Base-by-base conservation (phyloP, 1,140 invertebrate species). In the Neuroterus valhalla region DNA sequence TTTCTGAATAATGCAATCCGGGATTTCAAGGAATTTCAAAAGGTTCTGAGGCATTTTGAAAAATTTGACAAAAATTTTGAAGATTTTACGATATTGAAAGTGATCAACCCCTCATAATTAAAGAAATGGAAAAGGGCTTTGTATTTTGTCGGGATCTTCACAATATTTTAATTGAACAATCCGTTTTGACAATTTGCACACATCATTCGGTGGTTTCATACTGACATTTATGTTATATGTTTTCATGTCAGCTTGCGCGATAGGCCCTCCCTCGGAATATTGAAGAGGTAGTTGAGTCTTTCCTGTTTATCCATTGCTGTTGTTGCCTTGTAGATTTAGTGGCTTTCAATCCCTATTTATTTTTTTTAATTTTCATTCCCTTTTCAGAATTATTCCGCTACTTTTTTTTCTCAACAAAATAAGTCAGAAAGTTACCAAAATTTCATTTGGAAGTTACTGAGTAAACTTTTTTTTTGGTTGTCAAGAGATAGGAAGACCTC, bases 211-310 rank as follows among this genome's bases (percentile, higher is more conserved):
- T 62, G 23, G 55, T 62, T 80, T 83, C 68, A 81, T 87, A 88
- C 83, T 89, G 86, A 89, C 80, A 79, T 85, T 88, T 77, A 85
- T 87, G 78, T 88, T 86, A 77, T 89, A 77, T 89, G 80, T 90
- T 89, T 89, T 84, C 85, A 86, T 89, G 84, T 89, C 85, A 88
- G 88, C 87, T 89, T 89, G 82, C 87, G 84, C 82, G 86, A 89
- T 89, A 90, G 87, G 84, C 86, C 88, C 76, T 88, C 85, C 83
- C 85, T 89, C 85, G 89, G 89, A 88, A 86, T 88, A 86, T 84
- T 88, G 71, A 89, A 89, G 89, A 90, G 88, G 89, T 90, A 90
- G 88, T 85, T 85, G 75, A 80, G 84, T 82, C 80, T 85, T 86
- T 88, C 80, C 84, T 86, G 85, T 87, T 88, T 85, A 81, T 86